These are phyloP conservation scores for Podotricha telesiphe DNA, from an alignment of 2,888 invertebrate genomes.

Conservation along the genomic window DNA sequence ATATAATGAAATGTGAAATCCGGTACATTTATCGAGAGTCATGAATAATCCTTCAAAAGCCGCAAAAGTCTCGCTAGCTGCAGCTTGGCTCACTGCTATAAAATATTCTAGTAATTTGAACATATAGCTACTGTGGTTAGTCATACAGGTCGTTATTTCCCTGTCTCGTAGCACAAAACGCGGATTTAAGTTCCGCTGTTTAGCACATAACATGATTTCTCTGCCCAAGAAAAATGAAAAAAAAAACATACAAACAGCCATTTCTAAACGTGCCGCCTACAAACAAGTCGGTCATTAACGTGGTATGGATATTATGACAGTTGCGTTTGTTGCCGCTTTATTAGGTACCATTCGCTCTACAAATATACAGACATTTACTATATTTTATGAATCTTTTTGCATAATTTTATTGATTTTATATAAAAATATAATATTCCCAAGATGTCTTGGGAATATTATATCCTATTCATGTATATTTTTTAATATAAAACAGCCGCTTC, in stretches of 20 bases:
- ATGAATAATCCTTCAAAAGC: too few species aligned
- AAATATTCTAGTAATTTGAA: too few species aligned
- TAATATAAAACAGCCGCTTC: too few species aligned
- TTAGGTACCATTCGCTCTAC: conserved; percentile 44
- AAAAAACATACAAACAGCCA: conserved; percentile 20
- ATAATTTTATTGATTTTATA: conserved; percentile 2
- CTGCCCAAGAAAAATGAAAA: not conserved
- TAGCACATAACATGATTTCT: not conserved
- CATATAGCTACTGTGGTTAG: too few species aligned
- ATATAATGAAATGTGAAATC: too few species aligned
- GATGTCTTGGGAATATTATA: not conserved
- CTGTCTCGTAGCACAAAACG: too few species aligned
- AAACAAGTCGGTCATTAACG: conserved; percentile 43
- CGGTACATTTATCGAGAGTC: too few species aligned
- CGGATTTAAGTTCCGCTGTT: too few species aligned
- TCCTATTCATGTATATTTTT: too few species aligned
- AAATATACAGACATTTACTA: conserved; percentile 46
- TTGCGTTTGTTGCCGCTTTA: conserved; percentile 54
- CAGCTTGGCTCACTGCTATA: too few species aligned
- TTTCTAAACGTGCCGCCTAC: conserved; percentile 18
- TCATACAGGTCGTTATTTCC: too few species aligned
- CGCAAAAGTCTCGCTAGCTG: too few species aligned
- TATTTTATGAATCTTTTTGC: conserved; percentile 40
- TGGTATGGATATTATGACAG: conserved; percentile 61
- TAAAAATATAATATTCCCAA: not conserved